Percentiles rank a stretch among this genome's conserved stretches.
Evolutionary conservation across 1,140 invertebrate species (phyloP).

Genomic region (Drosophila guanche): DNA sequence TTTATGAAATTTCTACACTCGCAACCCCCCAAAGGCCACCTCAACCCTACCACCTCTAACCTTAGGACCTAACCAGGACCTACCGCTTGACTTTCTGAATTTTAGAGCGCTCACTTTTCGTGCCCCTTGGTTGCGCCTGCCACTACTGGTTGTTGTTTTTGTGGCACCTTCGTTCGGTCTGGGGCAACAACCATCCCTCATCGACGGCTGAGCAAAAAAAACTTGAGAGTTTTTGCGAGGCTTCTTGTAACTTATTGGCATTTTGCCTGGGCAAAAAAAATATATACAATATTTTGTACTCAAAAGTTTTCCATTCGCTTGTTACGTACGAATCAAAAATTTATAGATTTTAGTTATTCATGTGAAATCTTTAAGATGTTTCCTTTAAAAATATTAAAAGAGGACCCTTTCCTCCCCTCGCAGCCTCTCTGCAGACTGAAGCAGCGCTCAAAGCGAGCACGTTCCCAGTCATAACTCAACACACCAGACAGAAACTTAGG

Average conservation of each 20-base stretch:
- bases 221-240: constrained; percentile 26
- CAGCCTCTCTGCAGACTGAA: background rate
- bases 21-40: background rate
- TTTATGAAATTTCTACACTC: constrained; percentile 73
- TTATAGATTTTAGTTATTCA: constrained; percentile 82
- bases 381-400: constrained; percentile 58
- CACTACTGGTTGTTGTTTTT: constrained; percentile 24
- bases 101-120: constrained; percentile 38
- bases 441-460: constrained; percentile 67
- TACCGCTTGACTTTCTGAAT: constrained; percentile 55
- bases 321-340: constrained; percentile 65
- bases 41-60: no score
- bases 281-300: constrained; percentile 56
- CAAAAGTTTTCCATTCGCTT: constrained; percentile 44
- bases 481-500: constrained; percentile 33
- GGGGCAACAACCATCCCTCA: constrained; percentile 26
- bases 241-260: constrained; percentile 68
- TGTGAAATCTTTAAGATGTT: constrained; percentile 78
- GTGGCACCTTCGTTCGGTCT: constrained; percentile 26
- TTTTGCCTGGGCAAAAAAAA: constrained; percentile 49
- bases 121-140: constrained; percentile 23
- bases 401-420: background rate
- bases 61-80: background rate
- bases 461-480: constrained; percentile 67
- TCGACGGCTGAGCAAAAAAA: constrained; percentile 18